Conservation (phyloP, 2,888 invertebrate genomes). For the Ceriagrion tenellum region DNA sequence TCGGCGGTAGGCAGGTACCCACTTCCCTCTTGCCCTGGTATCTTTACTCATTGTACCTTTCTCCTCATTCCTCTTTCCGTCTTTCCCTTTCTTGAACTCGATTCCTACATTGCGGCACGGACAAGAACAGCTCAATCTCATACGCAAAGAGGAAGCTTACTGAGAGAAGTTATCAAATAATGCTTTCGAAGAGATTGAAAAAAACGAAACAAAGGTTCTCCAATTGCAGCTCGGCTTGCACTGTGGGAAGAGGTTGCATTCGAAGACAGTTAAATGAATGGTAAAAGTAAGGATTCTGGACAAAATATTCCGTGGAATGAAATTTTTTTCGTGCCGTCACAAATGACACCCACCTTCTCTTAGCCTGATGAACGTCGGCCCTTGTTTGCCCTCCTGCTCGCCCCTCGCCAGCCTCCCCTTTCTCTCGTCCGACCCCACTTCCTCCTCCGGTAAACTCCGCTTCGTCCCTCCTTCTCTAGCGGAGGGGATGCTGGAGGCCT, state of each 20-base stretch:
- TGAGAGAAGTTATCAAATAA: background rate
- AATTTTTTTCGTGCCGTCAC: background rate
- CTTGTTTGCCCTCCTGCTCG: background rate
- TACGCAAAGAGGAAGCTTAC: background rate
- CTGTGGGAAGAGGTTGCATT: no score
- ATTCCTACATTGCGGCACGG: background rate
- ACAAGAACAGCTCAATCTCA: background rate
- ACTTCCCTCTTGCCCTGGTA: background rate
- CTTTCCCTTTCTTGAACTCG: no score
- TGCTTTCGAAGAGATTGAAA: background rate
- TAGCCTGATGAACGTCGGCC: background rate
- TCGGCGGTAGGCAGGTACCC: background rate
- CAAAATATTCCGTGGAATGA: background rate
- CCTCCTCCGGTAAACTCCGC: background rate
- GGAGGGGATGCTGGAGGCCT: constrained; percentile 37
- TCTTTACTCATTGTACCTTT: background rate
- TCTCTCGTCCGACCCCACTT: background rate
- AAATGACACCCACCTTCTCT: background rate
- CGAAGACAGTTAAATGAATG: no score
- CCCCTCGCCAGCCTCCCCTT: background rate
- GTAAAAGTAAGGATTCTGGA: no score
- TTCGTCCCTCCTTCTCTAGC: background rate
- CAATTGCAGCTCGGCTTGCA: no score
- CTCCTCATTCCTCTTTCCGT: background rate
- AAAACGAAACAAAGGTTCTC: no score